Evolutionary conservation across 2,888 invertebrate species (phyloP).

Genomic region (Opisthograptis luteolata): DNA sequence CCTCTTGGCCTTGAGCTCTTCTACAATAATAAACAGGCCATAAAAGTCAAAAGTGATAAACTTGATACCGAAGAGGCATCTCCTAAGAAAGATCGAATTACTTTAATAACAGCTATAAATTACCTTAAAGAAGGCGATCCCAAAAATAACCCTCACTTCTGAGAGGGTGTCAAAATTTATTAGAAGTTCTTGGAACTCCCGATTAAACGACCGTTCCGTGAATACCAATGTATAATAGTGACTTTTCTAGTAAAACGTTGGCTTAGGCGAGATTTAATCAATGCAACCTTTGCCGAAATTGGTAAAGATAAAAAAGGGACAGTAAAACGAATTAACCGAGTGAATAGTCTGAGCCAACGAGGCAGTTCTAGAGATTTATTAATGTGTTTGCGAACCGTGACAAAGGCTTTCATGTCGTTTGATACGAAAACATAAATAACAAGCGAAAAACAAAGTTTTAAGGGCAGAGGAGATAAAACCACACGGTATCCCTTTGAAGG

Average conservation of each 20-base stretch:
- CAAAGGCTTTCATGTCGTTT: conserved; percentile 36
- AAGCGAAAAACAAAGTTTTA: conserved; percentile 48
- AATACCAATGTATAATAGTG: conserved; percentile 17
- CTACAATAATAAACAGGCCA: conserved; percentile 1
- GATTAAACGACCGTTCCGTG: conserved; percentile 33
- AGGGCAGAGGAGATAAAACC: conserved; percentile 38
- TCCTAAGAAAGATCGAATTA: conserved; percentile 38
- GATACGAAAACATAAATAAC: conserved; percentile 59
- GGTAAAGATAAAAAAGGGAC: conserved; percentile 19
- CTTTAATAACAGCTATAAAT: conserved; percentile 47
- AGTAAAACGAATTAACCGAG: conserved; percentile 31
- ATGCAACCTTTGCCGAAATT: conserved; percentile 9
- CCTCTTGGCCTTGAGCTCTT: conserved; percentile 6
- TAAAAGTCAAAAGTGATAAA: conserved; percentile 4
- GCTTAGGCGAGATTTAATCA: conserved; percentile 15
- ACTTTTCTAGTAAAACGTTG: conserved; percentile 3
- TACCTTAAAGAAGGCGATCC: conserved; percentile 37
- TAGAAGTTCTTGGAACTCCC: conserved; percentile 38
- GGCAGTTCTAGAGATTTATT: conserved; percentile 63
- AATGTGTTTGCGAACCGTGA: conserved; percentile 58
- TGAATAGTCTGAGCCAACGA: conserved; percentile 35
- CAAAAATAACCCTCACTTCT: conserved; percentile 42
- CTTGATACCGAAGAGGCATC: conserved; percentile 19
- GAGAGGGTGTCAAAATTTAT: conserved; percentile 48
- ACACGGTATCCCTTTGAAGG: conserved; percentile 44